phyloP scores from a whole-genome alignment of 2,888 invertebrate genomes.

The Mantis religiosa region DNA sequence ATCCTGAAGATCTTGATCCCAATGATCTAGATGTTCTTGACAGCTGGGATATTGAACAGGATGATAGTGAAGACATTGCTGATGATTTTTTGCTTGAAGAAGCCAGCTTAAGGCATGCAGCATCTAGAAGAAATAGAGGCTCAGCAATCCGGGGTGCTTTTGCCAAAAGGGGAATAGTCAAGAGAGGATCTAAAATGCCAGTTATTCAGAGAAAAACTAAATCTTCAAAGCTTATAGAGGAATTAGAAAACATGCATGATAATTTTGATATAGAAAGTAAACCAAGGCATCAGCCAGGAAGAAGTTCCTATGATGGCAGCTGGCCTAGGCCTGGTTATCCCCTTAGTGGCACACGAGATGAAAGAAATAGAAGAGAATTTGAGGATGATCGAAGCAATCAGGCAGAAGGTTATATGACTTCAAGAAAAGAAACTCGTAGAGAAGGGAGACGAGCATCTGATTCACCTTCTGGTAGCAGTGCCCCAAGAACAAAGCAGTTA shows the following conservation, averaged over 20 bases:
- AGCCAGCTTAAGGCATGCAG: not conserved
- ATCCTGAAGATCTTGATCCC: not conserved
- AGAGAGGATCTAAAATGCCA: not conserved
- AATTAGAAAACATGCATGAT: not conserved
- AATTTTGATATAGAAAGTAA: slow-evolving; percentile 26
- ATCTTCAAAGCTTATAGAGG: not conserved
- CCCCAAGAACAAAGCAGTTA: slow-evolving; percentile 5
- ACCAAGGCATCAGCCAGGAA: not conserved
- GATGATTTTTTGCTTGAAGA: not conserved
- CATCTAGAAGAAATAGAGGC: not conserved
- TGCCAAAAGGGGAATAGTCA: not conserved
- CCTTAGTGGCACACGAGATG: not conserved
- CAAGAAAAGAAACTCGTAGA: slow-evolving; percentile 13
- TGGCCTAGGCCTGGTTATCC: not conserved
- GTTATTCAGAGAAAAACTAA: not conserved
- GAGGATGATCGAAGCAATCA: not conserved
- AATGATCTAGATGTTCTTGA: slow-evolving; percentile 12
- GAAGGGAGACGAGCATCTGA: not conserved
- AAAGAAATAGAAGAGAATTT: not conserved
- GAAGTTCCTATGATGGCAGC: not conserved
- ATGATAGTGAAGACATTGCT: not conserved
- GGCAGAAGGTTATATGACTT: not conserved
- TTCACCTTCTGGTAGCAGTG: not conserved
- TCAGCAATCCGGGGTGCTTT: not conserved
- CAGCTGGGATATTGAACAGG: slow-evolving; percentile 18